These are phyloP conservation scores for Cydia strobilella DNA, from an alignment of 1,140 invertebrate species.

Conservation along the genomic window DNA sequence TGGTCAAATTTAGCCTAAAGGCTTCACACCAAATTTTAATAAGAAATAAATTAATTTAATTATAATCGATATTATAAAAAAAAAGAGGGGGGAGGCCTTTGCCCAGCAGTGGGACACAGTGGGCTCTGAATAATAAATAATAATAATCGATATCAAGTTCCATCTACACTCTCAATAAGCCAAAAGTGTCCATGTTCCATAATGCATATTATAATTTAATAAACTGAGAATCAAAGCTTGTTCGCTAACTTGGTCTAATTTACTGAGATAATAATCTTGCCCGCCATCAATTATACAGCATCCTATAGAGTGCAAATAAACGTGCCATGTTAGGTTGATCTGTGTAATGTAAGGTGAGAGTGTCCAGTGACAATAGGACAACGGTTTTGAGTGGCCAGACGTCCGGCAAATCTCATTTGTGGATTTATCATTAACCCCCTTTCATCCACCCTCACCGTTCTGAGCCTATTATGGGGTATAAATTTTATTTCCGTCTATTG, in stretches of 20 bases:
- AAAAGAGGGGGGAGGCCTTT: no score
- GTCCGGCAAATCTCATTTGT: slow-evolving; percentile 79
- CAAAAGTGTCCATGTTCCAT: neutral
- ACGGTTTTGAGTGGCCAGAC: slow-evolving; percentile 74
- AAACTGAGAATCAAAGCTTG: neutral
- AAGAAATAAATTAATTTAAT: no score
- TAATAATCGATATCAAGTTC: neutral
- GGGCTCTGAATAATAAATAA: no score
- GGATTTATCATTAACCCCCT: slow-evolving; percentile 80
- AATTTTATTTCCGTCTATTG: slow-evolving; percentile 70
- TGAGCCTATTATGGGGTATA: slow-evolving; percentile 74
- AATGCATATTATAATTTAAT: neutral
- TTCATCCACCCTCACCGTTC: slow-evolving; percentile 69
- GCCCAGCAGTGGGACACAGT: no score
- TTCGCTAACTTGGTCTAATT: neutral
- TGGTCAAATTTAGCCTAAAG: no score
- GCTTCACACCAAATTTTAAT: no score
- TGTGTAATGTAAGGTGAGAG: slow-evolving; percentile 76
- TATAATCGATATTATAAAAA: no score
- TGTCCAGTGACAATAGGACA: slow-evolving; percentile 71
- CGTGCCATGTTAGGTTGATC: slow-evolving; percentile 52
- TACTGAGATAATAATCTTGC: neutral
- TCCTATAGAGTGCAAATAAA: slow-evolving; percentile 50
- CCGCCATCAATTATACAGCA: slow-evolving; percentile 37
- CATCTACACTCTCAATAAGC: neutral